A percentile compares a stretch with the other conserved stretches of the same genome.
Conservation (phyloP, 1,140 invertebrate species). For the Plectrocnemia conspersa region DNA sequence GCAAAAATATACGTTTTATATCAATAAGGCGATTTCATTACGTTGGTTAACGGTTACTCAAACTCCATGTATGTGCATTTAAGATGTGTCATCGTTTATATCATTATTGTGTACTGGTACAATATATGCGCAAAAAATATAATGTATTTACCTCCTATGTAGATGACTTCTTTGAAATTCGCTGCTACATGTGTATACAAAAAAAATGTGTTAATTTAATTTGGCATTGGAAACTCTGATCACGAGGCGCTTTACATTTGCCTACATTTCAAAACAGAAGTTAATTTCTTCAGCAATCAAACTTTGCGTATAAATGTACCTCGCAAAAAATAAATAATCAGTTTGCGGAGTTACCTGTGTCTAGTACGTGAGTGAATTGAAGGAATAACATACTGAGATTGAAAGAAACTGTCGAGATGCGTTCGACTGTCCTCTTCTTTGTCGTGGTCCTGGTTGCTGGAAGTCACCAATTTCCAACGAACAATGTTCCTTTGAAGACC, state of each 20-base stretch:
- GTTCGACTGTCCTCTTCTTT: background rate
- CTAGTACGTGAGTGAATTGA: background rate
- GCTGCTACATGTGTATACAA: background rate
- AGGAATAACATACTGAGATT: constrained; percentile 9
- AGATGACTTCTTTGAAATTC: too few relatives aligned
- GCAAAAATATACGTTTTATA: too few relatives aligned
- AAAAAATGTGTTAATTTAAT: constrained; percentile 30
- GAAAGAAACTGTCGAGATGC: constrained; percentile 9
- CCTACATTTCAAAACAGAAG: background rate
- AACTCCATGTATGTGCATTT: too few relatives aligned
- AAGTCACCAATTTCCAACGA: constrained; percentile 8
- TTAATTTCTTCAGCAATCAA: constrained; percentile 30
- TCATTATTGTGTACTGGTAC: too few relatives aligned
- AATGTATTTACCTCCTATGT: too few relatives aligned
- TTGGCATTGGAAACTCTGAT: constrained; percentile 29
- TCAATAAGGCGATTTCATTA: too few relatives aligned
- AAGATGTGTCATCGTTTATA: too few relatives aligned
- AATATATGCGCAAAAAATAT: too few relatives aligned
- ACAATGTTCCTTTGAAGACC: too few relatives aligned
- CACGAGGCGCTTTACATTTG: constrained; percentile 23
- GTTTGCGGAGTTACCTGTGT: constrained; percentile 3
- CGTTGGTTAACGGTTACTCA: too few relatives aligned
- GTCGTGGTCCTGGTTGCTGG: background rate
- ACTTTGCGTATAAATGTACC: constrained; percentile 26
- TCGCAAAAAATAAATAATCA: background rate